Base-by-base conservation (phyloP, 2,797 vertebrate genomes). In the Argyrosomus regius region DNA sequence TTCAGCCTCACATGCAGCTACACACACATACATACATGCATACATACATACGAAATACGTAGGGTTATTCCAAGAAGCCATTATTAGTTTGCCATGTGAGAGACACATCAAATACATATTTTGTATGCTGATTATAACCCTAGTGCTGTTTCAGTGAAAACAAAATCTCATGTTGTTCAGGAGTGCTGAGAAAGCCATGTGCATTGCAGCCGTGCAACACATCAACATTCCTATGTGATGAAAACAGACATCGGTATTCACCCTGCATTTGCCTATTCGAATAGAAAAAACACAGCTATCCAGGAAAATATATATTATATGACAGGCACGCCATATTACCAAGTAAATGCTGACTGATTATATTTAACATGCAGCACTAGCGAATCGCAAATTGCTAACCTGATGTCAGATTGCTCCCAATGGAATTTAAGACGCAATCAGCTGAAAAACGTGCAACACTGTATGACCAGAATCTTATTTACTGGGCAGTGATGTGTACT, bases 291-390 rank as follows among this genome's bases (percentile, higher is more conserved):
- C 24, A 72, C 31, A 68, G 70, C 67, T 39, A 46, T 68, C 43
- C 72, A 11, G 62, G 63, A 80, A 81, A 84, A 82, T 72, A 85
- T 82, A 85, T 86, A 60, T 86, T 69, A 72, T 80, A 74, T 89
- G 90, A 93, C 91, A 91, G 85, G 67, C 67, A 52, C 76, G 80
- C 75, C 83, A 84, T 86, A 88, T 92, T 88, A 87, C 86, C 71
- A 52, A 76, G 88, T 93, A 93, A 92, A 92, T 87, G 86, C 90
- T 91, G 93, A 93, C 82, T 92, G 91, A 92, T 93, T 92, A 81
- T 75, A 88, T 93, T 94, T 88, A 91, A 89, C 90, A 83, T 93
- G 90, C 90, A 83, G 83, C 86, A 73, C 78, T 76, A 62, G 88
- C 83, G 85, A 87, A 87, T 83, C 84, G 66, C 73, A 93, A 90